Percentiles rank a stretch among this genome's conserved stretches.
phyloP scores from a whole-genome alignment of 2,888 invertebrate species.

The Gerosis bhagava region DNA sequence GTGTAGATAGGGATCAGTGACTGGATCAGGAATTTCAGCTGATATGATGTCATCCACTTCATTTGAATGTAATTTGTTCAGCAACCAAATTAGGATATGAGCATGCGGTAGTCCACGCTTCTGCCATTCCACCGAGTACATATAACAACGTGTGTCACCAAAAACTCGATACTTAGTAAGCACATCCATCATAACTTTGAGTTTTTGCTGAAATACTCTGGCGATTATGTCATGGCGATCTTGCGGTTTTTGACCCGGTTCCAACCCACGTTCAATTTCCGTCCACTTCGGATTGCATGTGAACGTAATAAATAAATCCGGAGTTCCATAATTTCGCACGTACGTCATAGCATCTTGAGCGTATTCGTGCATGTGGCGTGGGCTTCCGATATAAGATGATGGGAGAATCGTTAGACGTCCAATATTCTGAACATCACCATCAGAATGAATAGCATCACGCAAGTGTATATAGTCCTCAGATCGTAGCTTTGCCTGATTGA shows the following conservation, averaged over 20 bases:
- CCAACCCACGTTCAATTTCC: background rate
- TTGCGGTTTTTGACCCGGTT: background rate
- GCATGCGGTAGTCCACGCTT: slow-evolving; percentile 1
- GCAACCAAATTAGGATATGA: slow-evolving; percentile 8
- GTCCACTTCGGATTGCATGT: background rate
- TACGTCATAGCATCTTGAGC: background rate
- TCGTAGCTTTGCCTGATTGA: background rate
- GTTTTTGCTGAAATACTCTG: background rate
- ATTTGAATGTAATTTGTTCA: slow-evolving; percentile 4
- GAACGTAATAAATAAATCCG: background rate
- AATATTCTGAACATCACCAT: background rate
- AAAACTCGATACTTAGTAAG: background rate
- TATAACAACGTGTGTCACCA: background rate
- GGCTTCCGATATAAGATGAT: background rate
- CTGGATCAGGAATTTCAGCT: slow-evolving; percentile 27
- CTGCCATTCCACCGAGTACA: background rate
- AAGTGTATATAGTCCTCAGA: background rate
- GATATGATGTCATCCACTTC: slow-evolving; percentile 26
- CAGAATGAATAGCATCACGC: background rate
- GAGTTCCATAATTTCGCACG: background rate
- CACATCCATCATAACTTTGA: background rate
- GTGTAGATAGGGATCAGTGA: background rate
- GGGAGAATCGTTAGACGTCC: background rate
- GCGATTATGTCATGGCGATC: background rate
- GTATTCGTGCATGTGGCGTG: background rate